These are phyloP conservation scores for Craseonycteris thonglongyai DNA, from an alignment of 2,113 vertebrate genomes.

Conservation along the genomic window DNA sequence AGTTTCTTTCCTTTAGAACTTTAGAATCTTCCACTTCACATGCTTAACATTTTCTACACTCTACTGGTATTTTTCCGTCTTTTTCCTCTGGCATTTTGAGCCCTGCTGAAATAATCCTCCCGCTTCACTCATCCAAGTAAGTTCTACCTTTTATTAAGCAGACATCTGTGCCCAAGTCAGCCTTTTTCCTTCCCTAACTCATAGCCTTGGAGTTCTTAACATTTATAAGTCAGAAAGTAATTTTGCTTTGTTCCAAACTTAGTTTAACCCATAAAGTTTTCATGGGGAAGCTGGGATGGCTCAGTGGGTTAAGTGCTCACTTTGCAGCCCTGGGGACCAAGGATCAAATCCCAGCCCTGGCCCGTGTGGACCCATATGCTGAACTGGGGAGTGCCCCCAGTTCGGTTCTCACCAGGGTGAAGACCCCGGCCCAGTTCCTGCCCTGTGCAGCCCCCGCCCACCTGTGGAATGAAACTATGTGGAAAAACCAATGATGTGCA, in stretches of 20 bases:
- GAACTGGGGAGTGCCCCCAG: too few relatives aligned
- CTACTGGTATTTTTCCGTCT: not conserved
- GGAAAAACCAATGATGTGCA: too few relatives aligned
- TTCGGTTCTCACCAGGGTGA: too few relatives aligned
- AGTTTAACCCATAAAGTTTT: not conserved
- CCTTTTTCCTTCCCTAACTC: not conserved
- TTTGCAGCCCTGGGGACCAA: too few relatives aligned
- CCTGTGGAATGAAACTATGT: too few relatives aligned
- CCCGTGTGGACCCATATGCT: too few relatives aligned
- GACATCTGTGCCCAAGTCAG: not conserved
- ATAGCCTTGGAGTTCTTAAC: not conserved
- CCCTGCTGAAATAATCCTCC: not conserved
- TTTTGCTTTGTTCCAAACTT: not conserved
- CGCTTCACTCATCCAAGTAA: not conserved
- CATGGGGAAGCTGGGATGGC: too few relatives aligned
- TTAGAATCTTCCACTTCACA: not conserved
- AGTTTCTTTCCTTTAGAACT: not conserved
- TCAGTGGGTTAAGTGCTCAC: too few relatives aligned
- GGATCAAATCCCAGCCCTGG: too few relatives aligned
- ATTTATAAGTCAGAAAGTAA: not conserved
- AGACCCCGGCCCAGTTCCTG: too few relatives aligned
- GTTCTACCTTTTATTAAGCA: not conserved
- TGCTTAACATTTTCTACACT: not conserved
- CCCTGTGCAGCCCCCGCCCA: too few relatives aligned
- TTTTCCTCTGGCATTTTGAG: not conserved